Conservation (phyloP, 2,888 invertebrate species). For the Parascotia fuliginaria region DNA sequence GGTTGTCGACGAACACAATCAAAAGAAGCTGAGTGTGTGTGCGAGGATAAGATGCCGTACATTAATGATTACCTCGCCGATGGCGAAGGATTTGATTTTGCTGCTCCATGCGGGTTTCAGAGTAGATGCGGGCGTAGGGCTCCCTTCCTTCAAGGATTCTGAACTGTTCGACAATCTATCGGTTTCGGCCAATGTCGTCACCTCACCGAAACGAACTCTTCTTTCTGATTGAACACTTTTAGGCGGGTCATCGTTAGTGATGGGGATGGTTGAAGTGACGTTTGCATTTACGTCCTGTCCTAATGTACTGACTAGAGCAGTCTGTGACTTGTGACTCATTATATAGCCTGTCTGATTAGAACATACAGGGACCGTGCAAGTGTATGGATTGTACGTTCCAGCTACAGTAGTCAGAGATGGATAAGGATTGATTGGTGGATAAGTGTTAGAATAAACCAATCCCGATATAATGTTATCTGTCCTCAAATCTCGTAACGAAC, state of each 20-base stretch:
- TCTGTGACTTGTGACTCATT: constrained; percentile 54
- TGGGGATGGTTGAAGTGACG: constrained; percentile 60
- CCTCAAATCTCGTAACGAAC: constrained; percentile 70
- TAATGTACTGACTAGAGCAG: constrained; percentile 61
- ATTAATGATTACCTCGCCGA: constrained; percentile 84
- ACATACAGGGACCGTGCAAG: constrained; percentile 69
- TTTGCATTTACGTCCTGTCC: constrained; percentile 74
- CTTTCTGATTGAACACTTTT: constrained; percentile 79
- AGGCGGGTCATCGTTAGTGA: constrained; percentile 59
- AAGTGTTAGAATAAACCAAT: constrained; percentile 78
- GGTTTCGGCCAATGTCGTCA: constrained; percentile 72
- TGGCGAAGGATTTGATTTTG: constrained; percentile 84
- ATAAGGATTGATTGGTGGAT: constrained; percentile 78
- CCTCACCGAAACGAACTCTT: constrained; percentile 81
- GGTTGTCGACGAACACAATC: constrained; percentile 84
- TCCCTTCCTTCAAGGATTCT: constrained; percentile 69
- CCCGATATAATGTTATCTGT: constrained; percentile 61
- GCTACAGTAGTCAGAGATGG: constrained; percentile 80
- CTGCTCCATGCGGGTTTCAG: constrained; percentile 83
- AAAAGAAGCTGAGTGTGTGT: constrained; percentile 78
- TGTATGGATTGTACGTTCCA: constrained; percentile 79
- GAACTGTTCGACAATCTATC: constrained; percentile 71
- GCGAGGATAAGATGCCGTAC: constrained; percentile 77
- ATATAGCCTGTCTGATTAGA: constrained; percentile 55
- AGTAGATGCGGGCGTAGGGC: constrained; percentile 68